Conservation (phyloP, 35 echinoderm and acorn worm species). For the Chiridota heheva region DNA sequence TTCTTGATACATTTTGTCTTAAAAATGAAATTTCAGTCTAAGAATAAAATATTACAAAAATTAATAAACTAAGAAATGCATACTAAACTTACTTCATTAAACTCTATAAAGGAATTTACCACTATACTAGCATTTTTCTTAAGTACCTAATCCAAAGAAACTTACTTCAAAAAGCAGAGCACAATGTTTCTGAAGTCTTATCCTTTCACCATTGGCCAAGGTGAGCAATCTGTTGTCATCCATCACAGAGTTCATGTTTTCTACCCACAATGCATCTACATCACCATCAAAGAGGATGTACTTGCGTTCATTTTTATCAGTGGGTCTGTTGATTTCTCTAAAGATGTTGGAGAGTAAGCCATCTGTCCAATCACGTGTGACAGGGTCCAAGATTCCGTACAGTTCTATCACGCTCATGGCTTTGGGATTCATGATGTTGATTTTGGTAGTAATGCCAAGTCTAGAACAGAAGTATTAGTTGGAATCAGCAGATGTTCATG, state of each 20-base stretch:
- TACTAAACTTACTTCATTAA: too few species aligned
- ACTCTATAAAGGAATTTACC: too few species aligned
- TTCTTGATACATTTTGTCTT: too few species aligned
- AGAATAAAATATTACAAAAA: too few species aligned
- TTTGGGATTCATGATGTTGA: slow-evolving; percentile 95
- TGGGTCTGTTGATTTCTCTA: slow-evolving; percentile 97
- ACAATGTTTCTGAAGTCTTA: slow-evolving; percentile 96
- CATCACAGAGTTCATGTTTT: slow-evolving; percentile 99
- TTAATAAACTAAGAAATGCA: too few species aligned
- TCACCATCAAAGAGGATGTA: slow-evolving; percentile 99
- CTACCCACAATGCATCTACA: slow-evolving; percentile 91
- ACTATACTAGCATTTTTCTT: too few species aligned
- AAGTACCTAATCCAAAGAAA: too few species aligned
- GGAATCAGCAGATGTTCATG: not conserved
- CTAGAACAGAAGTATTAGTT: slow-evolving; percentile 8
- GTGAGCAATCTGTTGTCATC: slow-evolving; percentile 95
- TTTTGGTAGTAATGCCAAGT: slow-evolving; percentile 78
- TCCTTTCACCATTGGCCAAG: slow-evolving; percentile 96
- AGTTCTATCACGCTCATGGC: slow-evolving; percentile 96
- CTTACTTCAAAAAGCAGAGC: slow-evolving; percentile 96
- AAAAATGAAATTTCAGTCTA: too few species aligned
- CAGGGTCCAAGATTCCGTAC: slow-evolving; percentile 85
- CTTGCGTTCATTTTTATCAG: slow-evolving; percentile 97
- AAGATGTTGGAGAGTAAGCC: slow-evolving; percentile 99
- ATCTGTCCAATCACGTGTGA: slow-evolving; percentile 95